A percentile compares a stretch with the other conserved stretches of the same genome.
These are phyloP conservation scores for Onychomys arenicola DNA, from an alignment of 2,797 vertebrate species.

Conservation along the genomic window DNA sequence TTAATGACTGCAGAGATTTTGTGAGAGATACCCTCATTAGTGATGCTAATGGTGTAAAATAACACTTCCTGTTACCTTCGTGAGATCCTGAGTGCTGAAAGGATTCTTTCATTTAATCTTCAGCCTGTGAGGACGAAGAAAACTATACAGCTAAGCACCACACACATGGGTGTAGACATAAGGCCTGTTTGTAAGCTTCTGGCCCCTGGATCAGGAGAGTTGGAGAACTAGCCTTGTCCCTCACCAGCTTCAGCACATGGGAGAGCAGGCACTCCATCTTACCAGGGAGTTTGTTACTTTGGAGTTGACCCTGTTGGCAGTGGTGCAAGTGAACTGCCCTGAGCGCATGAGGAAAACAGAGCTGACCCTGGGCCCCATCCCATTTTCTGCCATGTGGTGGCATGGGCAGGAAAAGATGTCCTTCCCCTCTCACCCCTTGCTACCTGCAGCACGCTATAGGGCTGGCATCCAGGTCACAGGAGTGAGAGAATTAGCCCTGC, in stretches of 20 bases:
- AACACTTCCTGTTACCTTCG: constrained; percentile 77
- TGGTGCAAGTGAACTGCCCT: not conserved
- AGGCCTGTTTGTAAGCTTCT: constrained; percentile 1
- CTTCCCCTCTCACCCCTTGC: not conserved
- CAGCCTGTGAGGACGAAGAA: constrained; percentile 62
- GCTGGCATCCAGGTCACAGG: not conserved
- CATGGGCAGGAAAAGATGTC: not conserved
- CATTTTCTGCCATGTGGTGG: not conserved
- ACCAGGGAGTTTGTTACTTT: too few relatives aligned
- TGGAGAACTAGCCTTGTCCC: too few relatives aligned
- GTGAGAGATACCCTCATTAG: constrained; percentile 75
- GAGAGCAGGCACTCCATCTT: too few relatives aligned
- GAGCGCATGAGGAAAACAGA: not conserved
- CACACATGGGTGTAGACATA: constrained; percentile 24
- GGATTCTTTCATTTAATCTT: constrained; percentile 75
- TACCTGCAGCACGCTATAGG: not conserved
- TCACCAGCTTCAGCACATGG: too few relatives aligned
- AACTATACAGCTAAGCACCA: constrained; percentile 74
- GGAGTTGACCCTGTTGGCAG: not conserved
- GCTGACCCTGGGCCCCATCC: not conserved
- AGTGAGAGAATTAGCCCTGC: not conserved
- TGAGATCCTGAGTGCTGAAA: constrained; percentile 79
- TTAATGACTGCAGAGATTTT: constrained; percentile 71
- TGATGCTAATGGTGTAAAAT: constrained; percentile 67
- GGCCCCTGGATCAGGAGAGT: too few relatives aligned